These are phyloP conservation scores for Melanaphis sacchari DNA, from an alignment of 1,140 invertebrate species.

Conservation along the genomic window DNA sequence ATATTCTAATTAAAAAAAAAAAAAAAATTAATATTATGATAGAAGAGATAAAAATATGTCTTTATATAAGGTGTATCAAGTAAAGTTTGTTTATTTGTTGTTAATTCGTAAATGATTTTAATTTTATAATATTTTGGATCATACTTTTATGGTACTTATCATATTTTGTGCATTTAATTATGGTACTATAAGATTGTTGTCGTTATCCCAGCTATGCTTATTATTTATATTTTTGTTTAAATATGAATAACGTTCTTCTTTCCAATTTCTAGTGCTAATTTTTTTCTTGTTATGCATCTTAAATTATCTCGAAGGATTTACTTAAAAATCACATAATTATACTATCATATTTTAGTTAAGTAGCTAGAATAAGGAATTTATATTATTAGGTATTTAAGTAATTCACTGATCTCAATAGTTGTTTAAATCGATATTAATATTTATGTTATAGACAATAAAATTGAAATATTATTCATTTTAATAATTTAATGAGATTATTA, in stretches of 20 bases:
- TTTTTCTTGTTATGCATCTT: background rate
- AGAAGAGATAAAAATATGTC: background rate
- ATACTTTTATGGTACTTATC: background rate
- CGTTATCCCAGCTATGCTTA: background rate
- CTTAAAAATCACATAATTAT: background rate
- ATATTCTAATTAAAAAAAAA: background rate
- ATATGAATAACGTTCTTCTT: background rate
- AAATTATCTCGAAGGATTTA: background rate
- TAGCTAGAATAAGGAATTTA: background rate
- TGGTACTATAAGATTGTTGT: background rate
- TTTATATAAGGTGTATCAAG: too few species aligned
- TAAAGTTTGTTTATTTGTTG: background rate
- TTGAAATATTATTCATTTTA: background rate
- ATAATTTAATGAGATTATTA: background rate
- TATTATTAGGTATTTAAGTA: background rate
- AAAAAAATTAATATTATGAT: background rate
- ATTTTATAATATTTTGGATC: background rate
- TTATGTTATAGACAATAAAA: background rate
- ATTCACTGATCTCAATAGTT: background rate
- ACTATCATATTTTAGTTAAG: background rate
- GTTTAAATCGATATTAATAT: background rate
- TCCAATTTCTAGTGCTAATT: background rate
- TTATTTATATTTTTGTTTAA: background rate
- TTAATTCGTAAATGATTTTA: background rate
- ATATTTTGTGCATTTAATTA: background rate